A percentile compares a stretch with the other conserved stretches of the same genome.
phyloP scores from a whole-genome alignment of 2,888 invertebrate species.

The Geophilus truncorum region DNA sequence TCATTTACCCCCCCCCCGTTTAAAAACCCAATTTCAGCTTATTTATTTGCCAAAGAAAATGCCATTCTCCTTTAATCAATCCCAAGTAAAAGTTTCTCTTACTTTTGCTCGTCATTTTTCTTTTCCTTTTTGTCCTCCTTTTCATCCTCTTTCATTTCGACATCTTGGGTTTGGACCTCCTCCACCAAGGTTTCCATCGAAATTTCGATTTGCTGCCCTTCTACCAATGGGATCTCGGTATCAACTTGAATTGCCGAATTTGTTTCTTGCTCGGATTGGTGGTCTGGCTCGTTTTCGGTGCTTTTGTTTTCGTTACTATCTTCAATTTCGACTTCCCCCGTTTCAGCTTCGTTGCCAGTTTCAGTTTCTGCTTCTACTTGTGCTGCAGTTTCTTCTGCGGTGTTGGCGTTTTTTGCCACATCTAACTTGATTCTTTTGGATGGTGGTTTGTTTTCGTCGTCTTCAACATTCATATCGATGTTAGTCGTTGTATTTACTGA shows the following conservation, averaged over 20 bases:
- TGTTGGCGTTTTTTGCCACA: not conserved
- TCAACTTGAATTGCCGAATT: too few species aligned
- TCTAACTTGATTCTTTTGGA: not conserved
- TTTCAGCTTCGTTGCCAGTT: not conserved
- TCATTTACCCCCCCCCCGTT: not conserved
- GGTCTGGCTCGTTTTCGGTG: too few species aligned
- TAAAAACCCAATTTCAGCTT: too few species aligned
- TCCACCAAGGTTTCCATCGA: too few species aligned
- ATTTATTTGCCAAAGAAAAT: not conserved
- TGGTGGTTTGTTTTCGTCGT: not conserved
- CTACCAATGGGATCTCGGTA: too few species aligned
- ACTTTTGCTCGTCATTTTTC: constrained; percentile 33
- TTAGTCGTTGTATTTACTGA: not conserved
- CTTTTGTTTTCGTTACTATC: too few species aligned
- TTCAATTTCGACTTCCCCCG: not conserved
- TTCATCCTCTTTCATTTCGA: not conserved
- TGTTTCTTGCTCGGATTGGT: too few species aligned
- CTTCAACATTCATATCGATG: not conserved
- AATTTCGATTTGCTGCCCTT: too few species aligned
- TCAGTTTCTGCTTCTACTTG: not conserved
- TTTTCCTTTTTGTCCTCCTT: constrained; percentile 1
- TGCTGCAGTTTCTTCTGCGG: not conserved
- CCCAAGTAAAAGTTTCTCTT: constrained; percentile 1
- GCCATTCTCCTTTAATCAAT: not conserved
- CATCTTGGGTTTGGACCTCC: not conserved